Evolutionary conservation across 2,113 vertebrate genomes (phyloP).

Genomic region (Corvus cornix): DNA sequence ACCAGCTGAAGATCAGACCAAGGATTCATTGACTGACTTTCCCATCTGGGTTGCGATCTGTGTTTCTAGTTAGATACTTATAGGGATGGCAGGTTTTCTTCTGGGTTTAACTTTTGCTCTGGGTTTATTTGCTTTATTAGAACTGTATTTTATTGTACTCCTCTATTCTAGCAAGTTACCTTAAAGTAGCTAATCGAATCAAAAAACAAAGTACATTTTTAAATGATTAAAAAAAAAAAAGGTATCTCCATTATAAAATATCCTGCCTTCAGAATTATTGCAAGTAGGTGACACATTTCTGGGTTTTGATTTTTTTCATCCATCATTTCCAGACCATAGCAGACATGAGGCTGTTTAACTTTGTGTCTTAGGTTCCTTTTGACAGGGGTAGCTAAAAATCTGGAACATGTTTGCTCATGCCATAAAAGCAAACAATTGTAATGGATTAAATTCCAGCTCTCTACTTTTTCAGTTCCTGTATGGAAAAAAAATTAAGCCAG

Average conservation of each 20-base stretch:
- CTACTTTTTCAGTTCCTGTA: not conserved
- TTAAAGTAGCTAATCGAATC: not conserved
- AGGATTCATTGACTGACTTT: not conserved
- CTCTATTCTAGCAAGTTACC: not conserved
- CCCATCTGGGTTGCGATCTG: not conserved
- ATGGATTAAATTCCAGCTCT: not conserved
- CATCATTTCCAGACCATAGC: not conserved
- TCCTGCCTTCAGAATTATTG: not conserved
- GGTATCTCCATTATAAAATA: not conserved
- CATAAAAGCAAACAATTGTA: not conserved
- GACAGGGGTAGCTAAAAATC: not conserved
- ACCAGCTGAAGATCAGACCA: not conserved
- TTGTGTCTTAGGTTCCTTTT: not conserved
- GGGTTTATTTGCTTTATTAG: not conserved
- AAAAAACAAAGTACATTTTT: not conserved
- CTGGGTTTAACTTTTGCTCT: not conserved
- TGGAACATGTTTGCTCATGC: not conserved
- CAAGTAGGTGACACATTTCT: not conserved
- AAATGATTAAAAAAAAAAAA: rapidly evolving
- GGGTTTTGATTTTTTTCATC: not conserved
- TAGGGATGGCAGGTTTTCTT: not conserved
- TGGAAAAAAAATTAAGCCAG: not conserved
- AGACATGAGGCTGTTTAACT: not conserved
- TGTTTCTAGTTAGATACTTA: not conserved
- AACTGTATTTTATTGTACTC: not conserved